Evolutionary conservation across 2,888 invertebrate species (phyloP).

Genomic region (Volucella inflata): DNA sequence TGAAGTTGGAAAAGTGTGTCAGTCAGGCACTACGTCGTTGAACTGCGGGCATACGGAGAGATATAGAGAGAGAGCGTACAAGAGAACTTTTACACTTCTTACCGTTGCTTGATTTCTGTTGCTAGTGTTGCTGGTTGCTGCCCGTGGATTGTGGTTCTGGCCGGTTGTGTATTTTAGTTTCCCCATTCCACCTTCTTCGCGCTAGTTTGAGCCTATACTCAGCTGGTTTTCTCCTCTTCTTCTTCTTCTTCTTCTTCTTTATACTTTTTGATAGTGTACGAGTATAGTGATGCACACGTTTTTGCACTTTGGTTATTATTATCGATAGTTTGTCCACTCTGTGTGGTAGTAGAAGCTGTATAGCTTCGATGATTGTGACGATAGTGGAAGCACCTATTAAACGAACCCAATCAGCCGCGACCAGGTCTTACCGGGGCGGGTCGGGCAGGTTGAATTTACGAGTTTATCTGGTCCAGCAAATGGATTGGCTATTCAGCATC

Average conservation of each 20-base stretch:
- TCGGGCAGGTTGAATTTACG: slow-evolving; percentile 61
- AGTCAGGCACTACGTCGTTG: slow-evolving; percentile 77
- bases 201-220: slow-evolving; percentile 38
- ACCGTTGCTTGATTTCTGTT: slow-evolving; percentile 40
- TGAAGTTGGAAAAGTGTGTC: slow-evolving; percentile 77
- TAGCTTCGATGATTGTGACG: slow-evolving; percentile 47
- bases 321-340: slow-evolving; percentile 21
- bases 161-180: slow-evolving; percentile 65
- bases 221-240: slow-evolving; percentile 22
- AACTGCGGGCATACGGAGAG: slow-evolving; percentile 41
- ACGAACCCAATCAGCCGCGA: slow-evolving; percentile 31
- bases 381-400: slow-evolving; percentile 59
- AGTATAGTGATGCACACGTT: slow-evolving; percentile 60
- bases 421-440: not conserved
- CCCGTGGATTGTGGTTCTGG: slow-evolving; percentile 22
- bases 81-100: slow-evolving; percentile 72
- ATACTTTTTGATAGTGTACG: slow-evolving; percentile 1
- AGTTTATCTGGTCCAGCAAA: slow-evolving; percentile 68
- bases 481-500: slow-evolving; percentile 42
- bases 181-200: slow-evolving; percentile 53
- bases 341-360: slow-evolving; percentile 13
- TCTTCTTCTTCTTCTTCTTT: slow-evolving; percentile 15
- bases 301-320: slow-evolving; percentile 49
- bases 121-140: slow-evolving; percentile 36
- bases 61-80: slow-evolving; percentile 15